A percentile compares a stretch with the other conserved stretches of the same genome.
phyloP scores from a whole-genome alignment of 2,797 vertebrate species.

The Gymnothorax reevesii region DNA sequence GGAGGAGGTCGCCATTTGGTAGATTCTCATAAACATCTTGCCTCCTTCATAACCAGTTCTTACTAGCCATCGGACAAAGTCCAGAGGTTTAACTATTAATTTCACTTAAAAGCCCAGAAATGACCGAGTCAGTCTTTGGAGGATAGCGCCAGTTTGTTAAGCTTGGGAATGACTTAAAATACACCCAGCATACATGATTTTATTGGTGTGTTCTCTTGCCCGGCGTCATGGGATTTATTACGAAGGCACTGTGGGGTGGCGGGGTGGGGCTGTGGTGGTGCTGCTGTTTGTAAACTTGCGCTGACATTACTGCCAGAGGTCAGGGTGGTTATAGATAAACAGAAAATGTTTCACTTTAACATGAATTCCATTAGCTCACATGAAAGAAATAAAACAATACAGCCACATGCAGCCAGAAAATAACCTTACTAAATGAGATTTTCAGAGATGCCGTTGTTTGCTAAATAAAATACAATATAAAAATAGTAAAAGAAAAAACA shows the following conservation, averaged over 20 bases:
- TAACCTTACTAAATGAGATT: background rate
- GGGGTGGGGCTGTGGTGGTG: background rate
- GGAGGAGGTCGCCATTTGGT: background rate
- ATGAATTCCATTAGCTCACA: background rate
- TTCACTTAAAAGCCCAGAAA: background rate
- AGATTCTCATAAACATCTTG: slow-evolving; percentile 14
- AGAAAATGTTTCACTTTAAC: background rate
- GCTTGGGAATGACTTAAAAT: background rate
- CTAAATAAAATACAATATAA: background rate
- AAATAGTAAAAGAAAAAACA: too few species aligned
- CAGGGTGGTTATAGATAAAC: too few species aligned
- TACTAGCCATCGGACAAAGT: background rate
- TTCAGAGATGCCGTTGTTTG: background rate
- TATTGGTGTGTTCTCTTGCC: background rate
- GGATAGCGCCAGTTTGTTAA: background rate
- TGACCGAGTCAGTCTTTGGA: background rate
- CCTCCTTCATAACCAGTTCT: background rate
- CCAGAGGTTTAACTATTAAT: background rate
- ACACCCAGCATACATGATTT: background rate
- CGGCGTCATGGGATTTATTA: slow-evolving; percentile 9
- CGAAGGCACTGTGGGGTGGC: background rate
- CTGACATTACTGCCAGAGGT: background rate
- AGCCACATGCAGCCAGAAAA: background rate
- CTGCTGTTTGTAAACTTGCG: background rate
- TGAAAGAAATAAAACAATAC: background rate